Evolutionary conservation across 2,113 vertebrate genomes (phyloP).

Genomic region (Himantopus leucocephalus): DNA sequence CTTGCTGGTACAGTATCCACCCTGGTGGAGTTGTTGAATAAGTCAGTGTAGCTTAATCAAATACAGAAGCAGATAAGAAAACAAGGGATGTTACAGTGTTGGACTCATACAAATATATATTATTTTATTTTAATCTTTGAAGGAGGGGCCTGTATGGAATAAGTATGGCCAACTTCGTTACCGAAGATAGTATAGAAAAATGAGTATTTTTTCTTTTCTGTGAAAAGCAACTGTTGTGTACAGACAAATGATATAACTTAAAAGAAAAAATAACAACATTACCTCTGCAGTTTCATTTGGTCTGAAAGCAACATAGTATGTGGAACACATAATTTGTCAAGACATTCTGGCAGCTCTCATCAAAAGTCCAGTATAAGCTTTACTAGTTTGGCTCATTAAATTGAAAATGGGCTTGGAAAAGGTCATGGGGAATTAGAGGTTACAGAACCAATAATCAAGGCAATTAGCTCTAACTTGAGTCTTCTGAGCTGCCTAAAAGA

Average conservation of each 20-base stretch:
- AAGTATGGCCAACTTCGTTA: neutral
- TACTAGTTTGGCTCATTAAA: slow-evolving; percentile 65
- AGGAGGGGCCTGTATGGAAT: neutral
- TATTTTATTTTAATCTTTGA: neutral
- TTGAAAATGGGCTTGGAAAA: slow-evolving; percentile 58
- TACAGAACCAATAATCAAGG: slow-evolving; percentile 67
- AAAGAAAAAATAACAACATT: slow-evolving; percentile 27
- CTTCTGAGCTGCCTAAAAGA: slow-evolving; percentile 41
- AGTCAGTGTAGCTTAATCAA: neutral
- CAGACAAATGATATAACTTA: slow-evolving; percentile 39
- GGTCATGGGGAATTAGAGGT: slow-evolving; percentile 57
- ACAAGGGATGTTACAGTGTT: neutral
- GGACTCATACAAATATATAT: neutral
- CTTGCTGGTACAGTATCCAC: neutral
- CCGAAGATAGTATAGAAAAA: neutral
- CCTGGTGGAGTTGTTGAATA: neutral
- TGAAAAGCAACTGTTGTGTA: slow-evolving; percentile 5
- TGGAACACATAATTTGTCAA: slow-evolving; percentile 55
- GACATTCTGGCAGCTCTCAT: slow-evolving; percentile 42
- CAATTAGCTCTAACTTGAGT: slow-evolving; percentile 65
- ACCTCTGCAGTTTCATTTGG: neutral
- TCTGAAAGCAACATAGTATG: neutral
- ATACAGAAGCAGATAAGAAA: neutral
- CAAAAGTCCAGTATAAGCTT: slow-evolving; percentile 52
- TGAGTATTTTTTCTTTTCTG: neutral